phyloP scores from a whole-genome alignment of 2,797 vertebrate genomes.

The Macropus fuliginosus region DNA sequence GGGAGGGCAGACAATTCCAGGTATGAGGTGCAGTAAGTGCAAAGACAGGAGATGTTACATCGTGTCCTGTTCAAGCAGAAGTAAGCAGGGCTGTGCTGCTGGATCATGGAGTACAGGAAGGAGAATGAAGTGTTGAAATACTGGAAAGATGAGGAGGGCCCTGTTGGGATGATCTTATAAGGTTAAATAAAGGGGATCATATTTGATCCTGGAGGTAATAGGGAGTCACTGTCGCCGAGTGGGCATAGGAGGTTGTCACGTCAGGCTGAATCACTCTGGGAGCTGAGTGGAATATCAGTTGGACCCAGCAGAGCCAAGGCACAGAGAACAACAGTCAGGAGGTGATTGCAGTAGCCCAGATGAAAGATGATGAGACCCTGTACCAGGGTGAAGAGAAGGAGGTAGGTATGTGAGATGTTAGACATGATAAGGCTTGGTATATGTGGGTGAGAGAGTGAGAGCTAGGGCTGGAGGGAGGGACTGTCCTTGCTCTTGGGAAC shows the following conservation, averaged over 20 bases:
- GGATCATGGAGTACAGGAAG: background rate
- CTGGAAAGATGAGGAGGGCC: background rate
- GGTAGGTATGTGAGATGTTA: background rate
- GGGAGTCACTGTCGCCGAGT: background rate
- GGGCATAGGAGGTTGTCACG: rapidly evolving
- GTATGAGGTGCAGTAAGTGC: background rate
- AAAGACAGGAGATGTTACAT: background rate
- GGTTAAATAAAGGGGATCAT: background rate
- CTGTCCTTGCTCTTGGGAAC: background rate
- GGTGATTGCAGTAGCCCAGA: background rate
- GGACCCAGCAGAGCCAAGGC: background rate
- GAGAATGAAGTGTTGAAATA: background rate
- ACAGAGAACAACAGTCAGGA: background rate
- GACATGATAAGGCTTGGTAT: background rate
- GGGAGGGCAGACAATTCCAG: background rate
- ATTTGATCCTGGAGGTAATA: background rate
- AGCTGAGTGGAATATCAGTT: background rate
- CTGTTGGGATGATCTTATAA: background rate
- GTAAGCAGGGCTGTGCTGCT: rapidly evolving
- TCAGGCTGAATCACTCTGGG: background rate
- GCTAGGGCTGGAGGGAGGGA: background rate
- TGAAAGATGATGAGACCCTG: background rate
- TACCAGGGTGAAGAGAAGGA: background rate
- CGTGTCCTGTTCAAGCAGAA: background rate
- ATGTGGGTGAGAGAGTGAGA: background rate